Base-by-base conservation (phyloP, 2,113 vertebrate species). In the Symphodus melops region DNA sequence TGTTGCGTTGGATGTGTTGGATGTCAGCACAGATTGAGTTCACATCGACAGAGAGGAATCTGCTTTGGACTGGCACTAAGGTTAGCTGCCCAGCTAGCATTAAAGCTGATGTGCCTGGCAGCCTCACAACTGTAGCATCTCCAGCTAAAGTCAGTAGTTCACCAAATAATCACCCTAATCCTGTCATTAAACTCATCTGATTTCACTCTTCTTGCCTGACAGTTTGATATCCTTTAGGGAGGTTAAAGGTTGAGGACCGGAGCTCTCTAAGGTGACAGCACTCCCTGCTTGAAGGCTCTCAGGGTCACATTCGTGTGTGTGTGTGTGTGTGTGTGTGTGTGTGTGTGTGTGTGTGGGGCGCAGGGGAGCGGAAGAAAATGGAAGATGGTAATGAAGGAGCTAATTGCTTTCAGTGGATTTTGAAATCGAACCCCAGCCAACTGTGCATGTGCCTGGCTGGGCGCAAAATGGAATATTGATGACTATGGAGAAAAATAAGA, bases 381-480 rank as follows among this genome's bases (percentile, higher is more conserved):
- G 88, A 42, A 82, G 89, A 91, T 88, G 92, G 83, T 92, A 92
- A 93, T 91, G 88, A 93, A 86, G 84, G 78, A 91, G 84, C 86
- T 93, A 93, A 94, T 94, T 93, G 90, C 88, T 91, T 93, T 86
- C 92, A 93, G 81, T 93, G 92, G 93, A 94, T 93, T 91, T 92
- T 91, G 90, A 92, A 94, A 94, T 92, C 82, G 90, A 94, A 92
- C 64, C 77, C 75, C 8, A 33, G 58, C 82, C 85, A 82, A 71
- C 62, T 71, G 78, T 49, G 84, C 77, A 48, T 3, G 48, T 37
- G 44, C 76, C 56, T 53, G 54, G 67, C 81, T 41, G 79, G 55
- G 28, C 83, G 28, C 79, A 90, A 86, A 25, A 92, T 89, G 82
- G 89, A 93, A 92, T 93, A 91, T 89, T 92, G 89, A 92, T 93